phyloP scores from a whole-genome alignment of 2,888 invertebrate genomes.

The Junonia oenone region DNA sequence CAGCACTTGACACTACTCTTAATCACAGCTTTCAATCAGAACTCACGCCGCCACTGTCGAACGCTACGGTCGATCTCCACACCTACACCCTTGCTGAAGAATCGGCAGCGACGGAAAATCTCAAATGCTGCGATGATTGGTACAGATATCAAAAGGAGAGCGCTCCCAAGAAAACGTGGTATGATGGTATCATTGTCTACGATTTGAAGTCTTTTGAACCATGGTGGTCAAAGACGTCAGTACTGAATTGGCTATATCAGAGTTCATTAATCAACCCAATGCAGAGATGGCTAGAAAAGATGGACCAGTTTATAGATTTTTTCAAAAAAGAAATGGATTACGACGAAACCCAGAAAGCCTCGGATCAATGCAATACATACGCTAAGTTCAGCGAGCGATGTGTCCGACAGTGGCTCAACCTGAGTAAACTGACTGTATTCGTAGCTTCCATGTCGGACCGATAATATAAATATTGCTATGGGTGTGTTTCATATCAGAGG shows the following conservation, averaged over 20 bases:
- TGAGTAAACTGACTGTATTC: conserved; percentile 50
- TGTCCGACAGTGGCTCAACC: conserved; percentile 46
- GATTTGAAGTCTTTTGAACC: conserved; percentile 47
- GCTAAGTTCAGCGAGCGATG: conserved; percentile 31
- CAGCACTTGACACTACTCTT: conserved; percentile 14
- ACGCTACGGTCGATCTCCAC: conserved; percentile 32
- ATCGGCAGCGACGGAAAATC: conserved; percentile 26
- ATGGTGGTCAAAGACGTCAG: conserved; percentile 52
- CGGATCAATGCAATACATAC: conserved; percentile 19
- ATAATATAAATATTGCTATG: conserved; percentile 24
- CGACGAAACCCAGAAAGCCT: conserved; percentile 1
- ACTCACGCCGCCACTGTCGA: conserved; percentile 26
- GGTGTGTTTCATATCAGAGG: not conserved
- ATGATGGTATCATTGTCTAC: conserved; percentile 35
- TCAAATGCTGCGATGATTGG: conserved; percentile 56
- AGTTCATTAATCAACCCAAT: conserved; percentile 56
- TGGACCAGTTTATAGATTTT: conserved; percentile 46
- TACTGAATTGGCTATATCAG: conserved; percentile 56
- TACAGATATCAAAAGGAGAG: conserved; percentile 36
- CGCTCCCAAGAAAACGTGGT: conserved; percentile 37
- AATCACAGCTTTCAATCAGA: conserved; percentile 10
- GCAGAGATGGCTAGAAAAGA: conserved; percentile 60
- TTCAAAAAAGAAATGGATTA: conserved; percentile 22
- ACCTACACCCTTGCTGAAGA: conserved; percentile 35
- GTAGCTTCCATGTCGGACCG: conserved; percentile 55